Conservation (phyloP, 2,797 vertebrate species). For the Molossus molossus region DNA sequence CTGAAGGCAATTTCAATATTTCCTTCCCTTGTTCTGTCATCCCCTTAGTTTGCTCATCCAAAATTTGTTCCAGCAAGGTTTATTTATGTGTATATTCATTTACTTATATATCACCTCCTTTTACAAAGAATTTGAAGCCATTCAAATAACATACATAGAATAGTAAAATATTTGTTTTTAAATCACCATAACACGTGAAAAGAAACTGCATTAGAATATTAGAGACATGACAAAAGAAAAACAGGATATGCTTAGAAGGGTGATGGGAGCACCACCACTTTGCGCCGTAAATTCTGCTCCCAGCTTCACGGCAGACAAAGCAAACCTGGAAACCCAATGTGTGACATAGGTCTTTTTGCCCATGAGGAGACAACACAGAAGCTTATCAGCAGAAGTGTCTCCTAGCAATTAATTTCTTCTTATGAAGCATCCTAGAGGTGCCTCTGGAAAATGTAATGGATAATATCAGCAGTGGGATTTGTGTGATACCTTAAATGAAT, state of each 20-base stretch:
- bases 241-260: neutral
- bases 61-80: neutral
- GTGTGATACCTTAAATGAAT: neutral
- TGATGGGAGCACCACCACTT: neutral
- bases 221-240: slow-evolving; percentile 25
- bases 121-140: neutral
- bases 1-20: neutral
- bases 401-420: slow-evolving; percentile 64
- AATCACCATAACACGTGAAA: slow-evolving; percentile 10
- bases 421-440: neutral
- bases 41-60: neutral
- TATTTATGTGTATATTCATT: slow-evolving; percentile 46
- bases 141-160: neutral
- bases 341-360: neutral
- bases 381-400: slow-evolving; percentile 50
- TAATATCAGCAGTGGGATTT: neutral
- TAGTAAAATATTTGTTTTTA: slow-evolving; percentile 14
- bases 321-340: slow-evolving; percentile 40
- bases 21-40: neutral
- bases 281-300: slow-evolving; percentile 11
- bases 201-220: neutral
- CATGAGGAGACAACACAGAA: slow-evolving; percentile 34
- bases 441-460: neutral
- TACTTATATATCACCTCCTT: neutral
- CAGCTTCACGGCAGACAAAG: slow-evolving; percentile 32